Conservation (phyloP, 2,888 invertebrate species). For the Phengaris arion region DNA sequence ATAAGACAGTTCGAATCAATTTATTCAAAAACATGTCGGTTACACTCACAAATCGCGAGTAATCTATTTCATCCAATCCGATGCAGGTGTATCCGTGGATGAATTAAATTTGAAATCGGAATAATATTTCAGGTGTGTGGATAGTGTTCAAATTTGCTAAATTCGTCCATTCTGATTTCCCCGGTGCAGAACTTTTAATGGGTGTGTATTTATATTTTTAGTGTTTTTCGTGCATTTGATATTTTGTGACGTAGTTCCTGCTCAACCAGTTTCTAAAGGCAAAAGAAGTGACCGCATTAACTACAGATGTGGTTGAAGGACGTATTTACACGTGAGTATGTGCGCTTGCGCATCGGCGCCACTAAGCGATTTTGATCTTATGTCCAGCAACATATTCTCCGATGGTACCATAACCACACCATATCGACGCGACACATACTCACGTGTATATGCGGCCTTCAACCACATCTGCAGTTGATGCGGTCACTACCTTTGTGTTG, state of each 20-base stretch:
- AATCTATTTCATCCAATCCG: constrained; percentile 36
- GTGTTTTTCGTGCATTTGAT: not conserved
- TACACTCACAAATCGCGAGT: constrained; percentile 37
- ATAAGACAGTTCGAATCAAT: not conserved
- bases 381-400: too few species aligned
- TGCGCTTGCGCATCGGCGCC: too few species aligned
- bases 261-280: not conserved
- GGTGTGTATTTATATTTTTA: not conserved
- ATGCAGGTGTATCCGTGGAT: constrained; percentile 35
- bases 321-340: too few species aligned
- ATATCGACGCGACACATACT: too few species aligned
- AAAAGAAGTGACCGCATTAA: too few species aligned
- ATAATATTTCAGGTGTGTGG: constrained; percentile 28
- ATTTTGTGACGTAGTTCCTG: not conserved
- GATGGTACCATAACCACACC: too few species aligned
- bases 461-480: too few species aligned
- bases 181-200: not conserved
- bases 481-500: too few species aligned
- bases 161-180: not conserved
- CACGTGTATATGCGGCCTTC: too few species aligned
- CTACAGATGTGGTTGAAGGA: too few species aligned
- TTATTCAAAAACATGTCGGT: constrained; percentile 31
- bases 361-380: too few species aligned
- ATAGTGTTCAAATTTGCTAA: not conserved
- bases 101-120: constrained; percentile 39